Evolutionary conservation across 2,888 invertebrate species (phyloP).

Genomic region (Philaethria dido): DNA sequence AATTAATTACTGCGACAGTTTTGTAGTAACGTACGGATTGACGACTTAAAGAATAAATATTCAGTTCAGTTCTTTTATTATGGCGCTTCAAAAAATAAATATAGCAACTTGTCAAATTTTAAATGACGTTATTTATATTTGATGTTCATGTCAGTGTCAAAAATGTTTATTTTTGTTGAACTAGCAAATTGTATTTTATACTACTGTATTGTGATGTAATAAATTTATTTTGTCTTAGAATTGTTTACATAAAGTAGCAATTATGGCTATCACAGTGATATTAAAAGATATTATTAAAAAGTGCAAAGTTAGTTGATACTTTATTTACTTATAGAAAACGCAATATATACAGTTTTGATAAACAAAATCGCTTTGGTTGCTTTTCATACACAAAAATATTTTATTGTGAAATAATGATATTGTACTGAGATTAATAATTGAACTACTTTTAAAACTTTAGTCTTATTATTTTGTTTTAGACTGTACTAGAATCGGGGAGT

Average conservation of each 20-base stretch:
- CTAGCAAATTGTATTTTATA: background rate
- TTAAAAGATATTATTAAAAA: conserved; percentile 10
- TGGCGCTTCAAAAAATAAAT: no score
- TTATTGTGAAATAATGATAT: background rate
- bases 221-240: background rate
- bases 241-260: background rate
- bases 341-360: background rate
- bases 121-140: conserved; percentile 4
- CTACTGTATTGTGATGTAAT: background rate
- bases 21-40: background rate
- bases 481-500: conserved; percentile 87
- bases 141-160: conserved; percentile 5
- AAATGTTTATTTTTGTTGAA: background rate
- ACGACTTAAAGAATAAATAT: no score
- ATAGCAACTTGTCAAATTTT: background rate
- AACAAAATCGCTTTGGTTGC: background rate
- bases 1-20: conserved; percentile 1
- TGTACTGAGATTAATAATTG: background rate
- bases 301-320: conserved; percentile 3
- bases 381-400: background rate
- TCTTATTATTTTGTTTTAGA: conserved; percentile 70
- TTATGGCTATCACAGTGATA: background rate
- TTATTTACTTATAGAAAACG: background rate
- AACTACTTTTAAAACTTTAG: background rate
- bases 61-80: no score